phyloP scores from a whole-genome alignment of 2,113 vertebrate species.

The Petrocephalus microphthalmus region DNA sequence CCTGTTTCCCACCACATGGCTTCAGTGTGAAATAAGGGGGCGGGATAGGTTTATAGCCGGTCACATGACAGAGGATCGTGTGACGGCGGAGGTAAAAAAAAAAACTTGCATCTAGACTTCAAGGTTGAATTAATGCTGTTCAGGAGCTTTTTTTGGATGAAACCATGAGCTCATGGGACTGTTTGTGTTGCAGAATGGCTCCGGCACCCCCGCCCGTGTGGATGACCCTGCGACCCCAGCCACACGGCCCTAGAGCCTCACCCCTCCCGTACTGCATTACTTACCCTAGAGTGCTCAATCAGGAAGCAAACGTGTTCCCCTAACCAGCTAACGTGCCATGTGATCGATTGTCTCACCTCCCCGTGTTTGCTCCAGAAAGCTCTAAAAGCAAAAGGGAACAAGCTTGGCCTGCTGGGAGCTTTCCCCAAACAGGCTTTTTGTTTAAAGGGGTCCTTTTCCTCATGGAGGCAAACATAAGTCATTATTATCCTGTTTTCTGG shows the following conservation, averaged over 20 bases:
- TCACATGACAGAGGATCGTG: not conserved
- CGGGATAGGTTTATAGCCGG: not conserved
- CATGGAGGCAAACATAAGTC: slow-evolving; percentile 3
- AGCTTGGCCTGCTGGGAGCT: not conserved
- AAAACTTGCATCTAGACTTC: not conserved
- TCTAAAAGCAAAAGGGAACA: not conserved
- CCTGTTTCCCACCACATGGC: not conserved
- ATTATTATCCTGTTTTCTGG: not conserved
- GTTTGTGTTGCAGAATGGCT: not conserved
- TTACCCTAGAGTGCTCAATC: not conserved
- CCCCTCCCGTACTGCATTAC: not conserved
- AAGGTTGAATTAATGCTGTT: not conserved
- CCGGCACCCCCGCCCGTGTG: not conserved
- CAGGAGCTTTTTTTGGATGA: not conserved
- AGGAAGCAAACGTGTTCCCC: not conserved
- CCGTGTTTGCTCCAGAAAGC: not conserved
- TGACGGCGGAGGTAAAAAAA: not conserved
- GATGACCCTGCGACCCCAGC: slow-evolving; percentile 23
- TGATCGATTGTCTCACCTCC: not conserved
- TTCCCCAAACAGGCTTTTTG: not conserved
- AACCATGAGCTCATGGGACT: not conserved
- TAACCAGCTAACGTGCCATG: not conserved
- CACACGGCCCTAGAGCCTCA: not conserved
- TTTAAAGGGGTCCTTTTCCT: not conserved
- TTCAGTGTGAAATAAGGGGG: not conserved